These are phyloP conservation scores for Palythoa grandis DNA, from an alignment of 92 coral and sea anemone genomes.

Conservation along the genomic window DNA sequence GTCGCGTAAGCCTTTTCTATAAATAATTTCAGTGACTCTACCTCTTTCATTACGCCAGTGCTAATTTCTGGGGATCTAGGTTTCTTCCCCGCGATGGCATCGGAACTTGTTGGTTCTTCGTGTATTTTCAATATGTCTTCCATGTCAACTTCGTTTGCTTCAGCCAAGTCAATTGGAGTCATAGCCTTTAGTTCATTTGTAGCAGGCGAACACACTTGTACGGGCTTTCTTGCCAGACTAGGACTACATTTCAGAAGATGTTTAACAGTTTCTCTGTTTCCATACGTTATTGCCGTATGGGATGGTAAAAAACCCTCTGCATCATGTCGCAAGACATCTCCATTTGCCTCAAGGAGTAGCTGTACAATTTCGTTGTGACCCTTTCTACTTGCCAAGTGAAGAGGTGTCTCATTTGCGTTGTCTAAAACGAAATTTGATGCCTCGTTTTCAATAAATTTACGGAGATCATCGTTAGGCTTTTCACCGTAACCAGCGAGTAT, in stretches of 20 bases:
- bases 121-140: background rate
- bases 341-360: background rate
- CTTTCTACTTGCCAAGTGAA: slow-evolving; percentile 10
- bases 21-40: too few species aligned
- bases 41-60: too few species aligned
- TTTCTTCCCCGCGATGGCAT: too few species aligned
- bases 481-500: slow-evolving; percentile 14
- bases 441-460: background rate
- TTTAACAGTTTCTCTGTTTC: too few species aligned
- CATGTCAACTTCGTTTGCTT: background rate
- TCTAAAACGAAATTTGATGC: background rate
- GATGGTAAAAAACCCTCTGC: slow-evolving; percentile 23
- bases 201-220: background rate
- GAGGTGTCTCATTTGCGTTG: background rate
- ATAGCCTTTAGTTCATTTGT: background rate
- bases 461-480: too few species aligned
- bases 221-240: background rate
- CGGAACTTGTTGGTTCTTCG: too few species aligned
- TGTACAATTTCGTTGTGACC: background rate
- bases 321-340: background rate
- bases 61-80: too few species aligned
- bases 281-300: background rate
- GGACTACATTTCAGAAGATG: too few species aligned
- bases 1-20: too few species aligned
- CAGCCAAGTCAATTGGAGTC: background rate